phyloP scores from a whole-genome alignment of 1,140 invertebrate genomes.

The Tigriopus japonicus region DNA sequence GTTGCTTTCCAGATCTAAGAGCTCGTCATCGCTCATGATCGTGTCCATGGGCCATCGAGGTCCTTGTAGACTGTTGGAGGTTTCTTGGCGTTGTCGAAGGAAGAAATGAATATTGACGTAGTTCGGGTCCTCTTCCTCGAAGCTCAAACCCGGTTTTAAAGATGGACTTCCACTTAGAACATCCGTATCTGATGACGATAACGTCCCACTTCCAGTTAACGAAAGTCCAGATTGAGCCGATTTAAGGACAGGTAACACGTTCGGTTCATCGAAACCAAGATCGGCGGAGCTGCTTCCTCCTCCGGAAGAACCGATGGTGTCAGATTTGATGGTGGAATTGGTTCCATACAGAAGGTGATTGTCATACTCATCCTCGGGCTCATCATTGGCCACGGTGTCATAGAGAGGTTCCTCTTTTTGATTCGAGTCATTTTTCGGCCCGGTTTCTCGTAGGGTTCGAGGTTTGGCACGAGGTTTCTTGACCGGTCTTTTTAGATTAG shows the following conservation, averaged over 20 bases:
- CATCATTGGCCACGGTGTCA: slow-evolving; percentile 9
- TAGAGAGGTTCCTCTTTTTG: slow-evolving; percentile 1
- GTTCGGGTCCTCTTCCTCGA: slow-evolving; percentile 30
- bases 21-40: no score
- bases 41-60: no score
- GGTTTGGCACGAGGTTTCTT: slow-evolving; percentile 9
- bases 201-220: not conserved
- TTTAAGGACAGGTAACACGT: not conserved
- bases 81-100: slow-evolving; percentile 48
- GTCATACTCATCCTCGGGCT: slow-evolving; percentile 15
- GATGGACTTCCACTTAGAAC: slow-evolving; percentile 15
- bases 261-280: slow-evolving; percentile 1
- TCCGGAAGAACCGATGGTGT: not conserved
- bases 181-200: slow-evolving; percentile 5
- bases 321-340: not conserved
- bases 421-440: not conserved
- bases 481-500: not conserved
- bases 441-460: not conserved
- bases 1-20: no score
- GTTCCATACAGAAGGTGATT: slow-evolving; percentile 13
- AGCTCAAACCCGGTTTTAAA: slow-evolving; percentile 25
- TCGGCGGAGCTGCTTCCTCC: not conserved
- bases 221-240: not conserved
- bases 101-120: slow-evolving; percentile 81
- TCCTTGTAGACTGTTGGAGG: slow-evolving; percentile 26